Base-by-base conservation (phyloP, 2,797 vertebrate genomes). In the Sebastes flavidus region DNA sequence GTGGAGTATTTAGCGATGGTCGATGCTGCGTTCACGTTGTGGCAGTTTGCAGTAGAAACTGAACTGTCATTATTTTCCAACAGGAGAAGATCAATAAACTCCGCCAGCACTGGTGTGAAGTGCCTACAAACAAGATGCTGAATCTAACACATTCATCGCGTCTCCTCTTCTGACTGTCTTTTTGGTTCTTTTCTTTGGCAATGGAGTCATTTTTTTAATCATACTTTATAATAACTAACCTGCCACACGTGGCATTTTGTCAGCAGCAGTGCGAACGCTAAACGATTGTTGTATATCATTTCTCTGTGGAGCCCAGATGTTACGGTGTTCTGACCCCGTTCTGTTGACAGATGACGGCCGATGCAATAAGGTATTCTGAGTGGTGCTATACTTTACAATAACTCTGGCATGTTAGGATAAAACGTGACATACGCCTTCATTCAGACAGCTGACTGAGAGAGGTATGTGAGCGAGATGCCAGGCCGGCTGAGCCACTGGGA, bases 381-480 rank as follows among this genome's bases (percentile, higher is more conserved):
- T 88, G 89, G 87, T 92, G 90, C 83, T 93, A 82, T 72, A 77
- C 55, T 80, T 83, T 76, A 85, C 73, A 77, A 75, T 82, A 73
- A 83, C 42, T 82, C 58, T 76, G 69, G 36, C 16, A 74, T 38
- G 38, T 83, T 66, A 6, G 25, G 34, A 59, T 72, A 13, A 54
- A 75, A 72, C 59, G 2, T 27, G 22, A 60, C n/a, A 54, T 8
- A 55, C 3, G 25, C 34, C 32, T 74, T 49, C 24, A 29, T 66
- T 66, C 2, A 32, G 8, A 70, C 4, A 12, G 8, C 63, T 42
- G 38, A 74, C 5, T 5, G 46, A 60, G 22, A 60, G 25, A 38
- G 32, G 5, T 0, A 18, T 11, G 25, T 56, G 68, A 42, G 14
- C 14, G 38, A 42, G 38, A 54, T 54, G 8, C 36, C 42, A 55